Evolutionary conservation across 2,113 vertebrate species (phyloP), one percentile per base, ranked within the genome.

Genomic region (Hyperoodon ampullatus): DNA sequence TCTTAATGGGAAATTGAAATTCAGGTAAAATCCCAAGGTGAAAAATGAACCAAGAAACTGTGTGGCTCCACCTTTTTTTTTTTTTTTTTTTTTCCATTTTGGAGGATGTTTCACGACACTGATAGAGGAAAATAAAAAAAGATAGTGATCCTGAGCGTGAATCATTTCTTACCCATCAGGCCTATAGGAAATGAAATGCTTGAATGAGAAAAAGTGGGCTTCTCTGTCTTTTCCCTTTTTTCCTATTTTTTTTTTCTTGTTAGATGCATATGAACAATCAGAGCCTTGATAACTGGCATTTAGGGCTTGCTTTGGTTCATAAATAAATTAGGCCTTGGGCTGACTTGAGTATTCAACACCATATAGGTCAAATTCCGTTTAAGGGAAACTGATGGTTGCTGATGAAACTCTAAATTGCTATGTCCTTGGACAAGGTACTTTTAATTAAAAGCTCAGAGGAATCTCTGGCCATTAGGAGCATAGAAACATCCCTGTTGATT

Each of bases 1-100:
- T 97, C 88, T 96, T 96, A 94, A 97, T 97, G 95, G 96, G 93
- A 98, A 98, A 97, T 95, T 98, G 96, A 98, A 98, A 97, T 97
- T 95, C 98, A 98, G 96, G 97, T 98, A 96, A 96, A 98, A 97
- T 97, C 97, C 96, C 84, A 95, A 97, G 90, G 97, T 97, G 92
- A 97, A 97, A 98, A 97, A 97, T 96, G 97, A 98, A 93, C 90
- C 84, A 97, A 77, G 87, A 78, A 97, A 81, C 90, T 7, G 13
- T 60, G 55, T 95, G 72, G n/a, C 75, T 93, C 80, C 75, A 8
- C 87, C 89, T 81, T 55, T 70, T 95, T 26, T 78, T 78, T 10
- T 23, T 78, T 4, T 19, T 26, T 24, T 97, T 88, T 93, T 92
- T 97, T 16, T 6, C 14, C 90, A 92, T 90, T 97, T 97, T 85